Conservation (phyloP, 2,113 vertebrate genomes). For the Carlito syrichta region DNA sequence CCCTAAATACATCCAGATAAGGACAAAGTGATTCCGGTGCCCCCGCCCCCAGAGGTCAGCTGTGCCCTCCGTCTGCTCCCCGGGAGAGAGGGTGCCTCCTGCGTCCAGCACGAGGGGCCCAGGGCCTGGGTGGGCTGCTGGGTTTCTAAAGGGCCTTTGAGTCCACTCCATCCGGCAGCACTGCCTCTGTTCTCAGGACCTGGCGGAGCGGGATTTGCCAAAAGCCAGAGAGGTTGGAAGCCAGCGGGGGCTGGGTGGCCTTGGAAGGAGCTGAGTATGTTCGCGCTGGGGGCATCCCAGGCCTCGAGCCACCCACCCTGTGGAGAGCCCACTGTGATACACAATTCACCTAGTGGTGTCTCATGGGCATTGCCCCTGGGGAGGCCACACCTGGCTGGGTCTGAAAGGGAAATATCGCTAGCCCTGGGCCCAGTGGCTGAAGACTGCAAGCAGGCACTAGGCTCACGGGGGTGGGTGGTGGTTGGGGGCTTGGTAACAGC, state of each 20-base stretch:
- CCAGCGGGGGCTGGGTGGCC: slow-evolving; percentile 70
- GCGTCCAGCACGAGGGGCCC: not conserved
- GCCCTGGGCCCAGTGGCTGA: not conserved
- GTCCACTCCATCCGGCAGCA: not conserved
- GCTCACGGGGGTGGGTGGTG: not conserved
- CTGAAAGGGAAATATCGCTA: not conserved
- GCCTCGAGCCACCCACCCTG: not conserved
- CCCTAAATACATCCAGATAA: slow-evolving; percentile 74
- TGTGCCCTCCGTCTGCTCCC: not conserved
- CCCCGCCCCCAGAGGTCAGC: not conserved
- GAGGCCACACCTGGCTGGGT: not conserved
- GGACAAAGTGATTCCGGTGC: not conserved
- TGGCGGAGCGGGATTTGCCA: slow-evolving; percentile 58
- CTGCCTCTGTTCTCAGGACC: slow-evolving; percentile 62
- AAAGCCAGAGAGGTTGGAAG: slow-evolving; percentile 65
- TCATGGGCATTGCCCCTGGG: not conserved
- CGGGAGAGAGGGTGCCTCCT: not conserved
- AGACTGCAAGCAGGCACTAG: not conserved
- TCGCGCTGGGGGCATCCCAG: not conserved
- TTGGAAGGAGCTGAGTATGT: slow-evolving; percentile 28
- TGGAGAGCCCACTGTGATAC: not conserved
- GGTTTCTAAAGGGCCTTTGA: slow-evolving; percentile 62
- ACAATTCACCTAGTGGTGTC: not conserved
- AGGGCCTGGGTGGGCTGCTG: not conserved
- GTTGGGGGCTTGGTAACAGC: too few relatives aligned